Evolutionary conservation across 2,113 vertebrate genomes (phyloP).

Genomic region (Sylvilagus bachmani): DNA sequence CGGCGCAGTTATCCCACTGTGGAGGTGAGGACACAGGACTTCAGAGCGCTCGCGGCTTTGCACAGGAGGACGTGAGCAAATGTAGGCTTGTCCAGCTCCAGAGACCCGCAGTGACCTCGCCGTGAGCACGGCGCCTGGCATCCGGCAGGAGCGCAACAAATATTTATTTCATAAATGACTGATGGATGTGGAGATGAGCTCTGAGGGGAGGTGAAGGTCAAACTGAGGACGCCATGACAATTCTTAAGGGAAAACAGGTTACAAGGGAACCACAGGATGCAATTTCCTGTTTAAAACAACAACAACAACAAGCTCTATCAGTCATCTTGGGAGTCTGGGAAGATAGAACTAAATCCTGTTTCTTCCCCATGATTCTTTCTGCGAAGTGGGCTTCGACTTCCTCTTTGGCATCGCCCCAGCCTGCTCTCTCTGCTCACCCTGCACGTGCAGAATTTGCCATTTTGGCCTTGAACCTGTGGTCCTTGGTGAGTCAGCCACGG

Average conservation of each 20-base stretch:
- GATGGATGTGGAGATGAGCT: conserved; percentile 49
- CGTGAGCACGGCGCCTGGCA: background rate
- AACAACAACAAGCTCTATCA: background rate
- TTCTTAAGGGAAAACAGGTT: conserved; percentile 62
- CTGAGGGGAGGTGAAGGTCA: conserved; percentile 64
- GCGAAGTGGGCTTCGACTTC: background rate
- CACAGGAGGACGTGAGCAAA: background rate
- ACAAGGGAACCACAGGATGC: conserved; percentile 59
- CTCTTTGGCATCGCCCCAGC: background rate
- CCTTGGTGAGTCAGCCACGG: conserved; percentile 35
- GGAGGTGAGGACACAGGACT: background rate
- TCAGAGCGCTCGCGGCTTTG: background rate
- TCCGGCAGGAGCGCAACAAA: background rate
- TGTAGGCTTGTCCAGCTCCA: background rate
- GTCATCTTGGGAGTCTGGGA: conserved; percentile 11
- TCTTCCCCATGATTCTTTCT: background rate
- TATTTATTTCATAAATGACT: conserved; percentile 68
- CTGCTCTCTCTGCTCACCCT: background rate
- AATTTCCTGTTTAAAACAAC: conserved; percentile 26
- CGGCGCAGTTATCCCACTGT: background rate
- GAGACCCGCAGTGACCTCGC: background rate
- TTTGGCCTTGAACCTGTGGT: conserved; percentile 50
- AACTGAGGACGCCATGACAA: conserved; percentile 21
- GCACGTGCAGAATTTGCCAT: conserved; percentile 43
- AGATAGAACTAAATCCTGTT: background rate